These are phyloP conservation scores for Falco rusticolus DNA, from an alignment of 2,797 vertebrate genomes.

Conservation along the genomic window DNA sequence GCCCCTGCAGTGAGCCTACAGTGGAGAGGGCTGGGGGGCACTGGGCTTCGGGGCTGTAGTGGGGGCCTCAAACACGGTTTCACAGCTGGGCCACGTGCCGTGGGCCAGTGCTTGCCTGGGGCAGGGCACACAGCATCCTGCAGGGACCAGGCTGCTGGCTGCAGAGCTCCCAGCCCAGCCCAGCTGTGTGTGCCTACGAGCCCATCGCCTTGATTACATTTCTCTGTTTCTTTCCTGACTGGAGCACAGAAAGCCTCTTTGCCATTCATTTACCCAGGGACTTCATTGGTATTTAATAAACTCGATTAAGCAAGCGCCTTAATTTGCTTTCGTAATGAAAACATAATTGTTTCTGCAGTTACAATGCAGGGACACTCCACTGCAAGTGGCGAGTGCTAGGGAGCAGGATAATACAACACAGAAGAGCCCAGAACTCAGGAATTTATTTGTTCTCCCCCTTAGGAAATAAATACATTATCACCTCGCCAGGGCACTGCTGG, in stretches of 20 bases:
- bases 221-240: background rate
- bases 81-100: background rate
- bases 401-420: background rate
- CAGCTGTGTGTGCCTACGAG: background rate
- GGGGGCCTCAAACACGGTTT: accelerated
- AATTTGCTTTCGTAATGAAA: constrained; percentile 72
- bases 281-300: constrained; percentile 71
- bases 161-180: background rate
- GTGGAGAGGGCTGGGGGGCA: background rate
- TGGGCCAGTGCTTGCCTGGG: accelerated
- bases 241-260: constrained; percentile 36
- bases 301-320: constrained; percentile 68
- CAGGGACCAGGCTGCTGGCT: background rate
- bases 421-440: background rate
- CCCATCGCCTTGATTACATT: background rate
- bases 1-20: accelerated
- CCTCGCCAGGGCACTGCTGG: background rate
- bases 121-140: background rate
- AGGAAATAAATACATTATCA: background rate
- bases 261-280: constrained; percentile 55
- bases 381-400: constrained; percentile 13
- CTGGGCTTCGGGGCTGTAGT: accelerated
- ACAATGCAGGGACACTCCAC: constrained; percentile 31
- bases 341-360: constrained; percentile 70
- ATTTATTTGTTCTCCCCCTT: background rate